Evolutionary conservation across 1,140 invertebrate genomes (phyloP).

Genomic region (Zaprionus africanus): DNA sequence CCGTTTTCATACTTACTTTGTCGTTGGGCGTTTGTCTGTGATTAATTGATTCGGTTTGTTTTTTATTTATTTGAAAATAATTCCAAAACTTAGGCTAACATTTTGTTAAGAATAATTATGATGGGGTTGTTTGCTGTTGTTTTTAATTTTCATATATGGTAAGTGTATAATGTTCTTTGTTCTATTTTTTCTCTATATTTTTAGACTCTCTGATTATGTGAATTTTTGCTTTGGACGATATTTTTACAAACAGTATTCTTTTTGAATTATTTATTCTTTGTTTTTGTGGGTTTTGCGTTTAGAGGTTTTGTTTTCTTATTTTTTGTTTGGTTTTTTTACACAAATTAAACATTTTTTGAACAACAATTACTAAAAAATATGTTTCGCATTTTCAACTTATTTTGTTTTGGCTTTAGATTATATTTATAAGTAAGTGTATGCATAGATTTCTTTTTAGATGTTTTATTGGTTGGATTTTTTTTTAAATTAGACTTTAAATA

Average conservation of each 20-base stretch:
- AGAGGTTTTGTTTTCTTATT: slow-evolving; percentile 18
- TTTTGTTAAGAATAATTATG: slow-evolving; percentile 63
- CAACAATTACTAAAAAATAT: slow-evolving; percentile 49
- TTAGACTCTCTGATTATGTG: slow-evolving; percentile 33
- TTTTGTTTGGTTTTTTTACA: slow-evolving; percentile 34
- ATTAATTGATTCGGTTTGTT: slow-evolving; percentile 39
- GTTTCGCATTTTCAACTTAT: slow-evolving; percentile 44
- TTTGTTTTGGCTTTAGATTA: slow-evolving; percentile 41
- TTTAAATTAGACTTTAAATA: slow-evolving; percentile 62
- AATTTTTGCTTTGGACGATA: slow-evolving; percentile 26
- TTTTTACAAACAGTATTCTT: slow-evolving; percentile 41
- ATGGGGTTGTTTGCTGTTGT: slow-evolving; percentile 33
- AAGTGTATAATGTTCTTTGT: slow-evolving; percentile 58
- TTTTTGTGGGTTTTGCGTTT: slow-evolving; percentile 40
- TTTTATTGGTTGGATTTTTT: slow-evolving; percentile 66
- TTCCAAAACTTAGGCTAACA: slow-evolving; percentile 76
- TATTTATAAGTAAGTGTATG: slow-evolving; percentile 49
- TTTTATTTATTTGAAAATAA: slow-evolving; percentile 75
- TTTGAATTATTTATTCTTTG: slow-evolving; percentile 40
- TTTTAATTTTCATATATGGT: slow-evolving; percentile 43
- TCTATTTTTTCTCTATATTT: slow-evolving; percentile 14
- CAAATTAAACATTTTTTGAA: slow-evolving; percentile 47
- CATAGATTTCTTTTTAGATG: slow-evolving; percentile 35
- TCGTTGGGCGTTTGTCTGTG: slow-evolving; percentile 53
- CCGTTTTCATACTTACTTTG: slow-evolving; percentile 69